These are phyloP conservation scores for Arenicola marina DNA, from an alignment of 2,888 invertebrate species.

Conservation along the genomic window DNA sequence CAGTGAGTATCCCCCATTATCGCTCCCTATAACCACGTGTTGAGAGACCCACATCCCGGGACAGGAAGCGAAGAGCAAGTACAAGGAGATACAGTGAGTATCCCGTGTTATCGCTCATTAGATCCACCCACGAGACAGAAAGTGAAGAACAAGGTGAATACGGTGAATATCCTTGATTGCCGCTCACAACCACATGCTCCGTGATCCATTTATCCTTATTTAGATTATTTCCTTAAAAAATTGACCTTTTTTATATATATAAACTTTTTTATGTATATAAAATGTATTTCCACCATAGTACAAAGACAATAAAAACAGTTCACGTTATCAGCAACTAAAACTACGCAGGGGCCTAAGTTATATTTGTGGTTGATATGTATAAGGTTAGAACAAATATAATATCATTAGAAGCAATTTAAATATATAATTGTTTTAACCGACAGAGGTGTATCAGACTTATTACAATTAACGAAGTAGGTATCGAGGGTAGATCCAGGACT, in stretches of 20 bases:
- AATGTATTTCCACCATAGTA: too few relatives aligned
- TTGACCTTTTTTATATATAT: neutral
- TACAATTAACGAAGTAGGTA: too few relatives aligned
- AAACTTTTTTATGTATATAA: too few relatives aligned
- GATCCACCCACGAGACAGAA: slow-evolving; percentile 80
- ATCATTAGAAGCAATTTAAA: too few relatives aligned
- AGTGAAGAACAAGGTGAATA: slow-evolving; percentile 92
- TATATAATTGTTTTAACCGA: too few relatives aligned
- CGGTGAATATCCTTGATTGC: slow-evolving; percentile 72
- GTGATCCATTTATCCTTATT: slow-evolving; percentile 80
- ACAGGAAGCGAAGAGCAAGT: slow-evolving; percentile 94
- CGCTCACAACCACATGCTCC: slow-evolving; percentile 82
- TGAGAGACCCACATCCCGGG: slow-evolving; percentile 90
- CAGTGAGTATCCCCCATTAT: slow-evolving; percentile 72
- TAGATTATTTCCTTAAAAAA: neutral
- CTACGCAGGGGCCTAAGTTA: too few relatives aligned
- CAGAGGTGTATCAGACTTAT: too few relatives aligned
- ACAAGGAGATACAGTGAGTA: slow-evolving; percentile 93
- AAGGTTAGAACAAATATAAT: too few relatives aligned
- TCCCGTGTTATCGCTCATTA: neutral
- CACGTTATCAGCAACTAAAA: too few relatives aligned
- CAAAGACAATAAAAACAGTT: too few relatives aligned
- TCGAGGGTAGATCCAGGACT: too few relatives aligned
- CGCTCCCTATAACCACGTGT: slow-evolving; percentile 86
- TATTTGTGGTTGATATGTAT: too few relatives aligned